These are phyloP conservation scores for Zaprionus taronus DNA, from an alignment of 1,140 invertebrate species.

Conservation along the genomic window DNA sequence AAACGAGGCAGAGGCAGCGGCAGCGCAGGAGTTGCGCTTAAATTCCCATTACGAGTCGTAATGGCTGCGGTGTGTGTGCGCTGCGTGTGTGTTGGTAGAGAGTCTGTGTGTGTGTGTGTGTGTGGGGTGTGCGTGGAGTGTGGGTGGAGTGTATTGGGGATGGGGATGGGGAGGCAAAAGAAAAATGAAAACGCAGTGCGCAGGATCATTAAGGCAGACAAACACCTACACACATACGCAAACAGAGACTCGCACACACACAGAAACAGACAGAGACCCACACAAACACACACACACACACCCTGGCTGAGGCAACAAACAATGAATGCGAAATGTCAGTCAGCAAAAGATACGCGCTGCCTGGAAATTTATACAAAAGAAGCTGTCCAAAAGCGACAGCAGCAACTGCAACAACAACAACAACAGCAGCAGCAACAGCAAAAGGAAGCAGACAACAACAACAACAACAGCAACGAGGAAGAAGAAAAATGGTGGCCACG, in stretches of 20 bases:
- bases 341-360: constrained; percentile 60
- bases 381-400: constrained; percentile 53
- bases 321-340: constrained; percentile 70
- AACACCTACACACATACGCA: constrained; percentile 39
- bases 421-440: constrained; percentile 14
- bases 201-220: constrained; percentile 78
- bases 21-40: constrained; percentile 72
- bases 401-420: constrained; percentile 27
- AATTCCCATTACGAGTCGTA: constrained; percentile 81
- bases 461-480: constrained; percentile 32
- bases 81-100: constrained; percentile 35
- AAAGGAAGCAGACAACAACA: constrained; percentile 15
- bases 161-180: constrained; percentile 50
- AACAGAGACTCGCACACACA: constrained; percentile 19
- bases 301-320: constrained; percentile 21
- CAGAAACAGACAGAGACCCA: constrained; percentile 12
- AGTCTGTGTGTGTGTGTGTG: constrained; percentile 24
- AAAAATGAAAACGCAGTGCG: constrained; percentile 79
- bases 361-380: constrained; percentile 75
- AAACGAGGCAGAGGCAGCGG: constrained; percentile 5
- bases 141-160: constrained; percentile 12
- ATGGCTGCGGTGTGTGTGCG: constrained; percentile 68
- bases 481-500: constrained; percentile 41
- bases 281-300: constrained; percentile 20
- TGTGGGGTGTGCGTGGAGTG: constrained; percentile 13